phyloP scores from a whole-genome alignment of 2,113 vertebrate genomes.

The Thymallus thymallus region DNA sequence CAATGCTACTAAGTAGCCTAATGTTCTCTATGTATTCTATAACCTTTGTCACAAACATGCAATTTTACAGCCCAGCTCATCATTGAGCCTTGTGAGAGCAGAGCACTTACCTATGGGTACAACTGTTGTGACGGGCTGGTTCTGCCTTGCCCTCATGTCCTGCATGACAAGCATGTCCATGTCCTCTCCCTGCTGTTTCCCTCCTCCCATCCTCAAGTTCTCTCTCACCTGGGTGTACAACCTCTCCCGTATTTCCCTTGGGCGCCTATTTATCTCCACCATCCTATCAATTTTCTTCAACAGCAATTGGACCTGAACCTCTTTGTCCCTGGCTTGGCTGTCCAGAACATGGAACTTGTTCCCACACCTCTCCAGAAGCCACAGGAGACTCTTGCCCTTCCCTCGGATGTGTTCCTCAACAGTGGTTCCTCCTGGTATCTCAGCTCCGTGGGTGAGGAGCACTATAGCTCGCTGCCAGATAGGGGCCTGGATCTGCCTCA shows the following conservation, averaged over 20 bases:
- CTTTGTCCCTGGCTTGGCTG: not conserved
- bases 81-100: too few species aligned
- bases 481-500: constrained; percentile 24
- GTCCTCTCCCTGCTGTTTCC: constrained; percentile 1
- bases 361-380: constrained; percentile 49
- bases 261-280: not conserved
- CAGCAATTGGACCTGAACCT: constrained; percentile 17
- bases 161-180: constrained; percentile 1
- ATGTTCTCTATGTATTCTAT: not conserved
- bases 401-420: constrained; percentile 16
- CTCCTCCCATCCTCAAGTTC: not conserved
- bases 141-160: not conserved
- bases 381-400: constrained; percentile 21
- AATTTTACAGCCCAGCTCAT: too few species aligned
- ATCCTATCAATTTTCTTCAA: constrained; percentile 34
- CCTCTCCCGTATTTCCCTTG: not conserved
- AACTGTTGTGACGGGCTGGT: not conserved
- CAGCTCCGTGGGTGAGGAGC: constrained; percentile 46
- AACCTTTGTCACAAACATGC: too few species aligned
- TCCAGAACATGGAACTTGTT: constrained; percentile 41
- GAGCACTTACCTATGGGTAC: constrained; percentile 19
- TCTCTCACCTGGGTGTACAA: constrained; percentile 6
- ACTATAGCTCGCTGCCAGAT: constrained; percentile 43
- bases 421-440: constrained; percentile 8
- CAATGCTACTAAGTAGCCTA: not conserved